Evolutionary conservation across 2,888 invertebrate species (phyloP).

Genomic region (Glyphotaelius pellucidus): DNA sequence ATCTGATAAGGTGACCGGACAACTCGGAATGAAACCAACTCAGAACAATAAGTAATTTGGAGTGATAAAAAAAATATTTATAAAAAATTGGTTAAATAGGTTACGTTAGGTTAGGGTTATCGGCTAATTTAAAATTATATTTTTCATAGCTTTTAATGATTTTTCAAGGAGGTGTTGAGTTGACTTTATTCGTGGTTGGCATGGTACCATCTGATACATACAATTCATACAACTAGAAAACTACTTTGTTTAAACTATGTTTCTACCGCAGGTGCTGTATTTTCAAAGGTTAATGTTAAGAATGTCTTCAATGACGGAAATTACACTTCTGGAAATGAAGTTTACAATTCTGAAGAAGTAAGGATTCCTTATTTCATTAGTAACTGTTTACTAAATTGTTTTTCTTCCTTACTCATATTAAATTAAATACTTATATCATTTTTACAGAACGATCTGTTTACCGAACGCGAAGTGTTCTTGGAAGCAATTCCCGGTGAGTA

Average conservation of each 20-base stretch:
- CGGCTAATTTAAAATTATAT: too few species aligned
- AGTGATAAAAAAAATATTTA: too few species aligned
- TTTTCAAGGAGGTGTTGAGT: too few species aligned
- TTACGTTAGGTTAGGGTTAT: too few species aligned
- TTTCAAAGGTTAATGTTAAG: background rate
- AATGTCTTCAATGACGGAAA: background rate
- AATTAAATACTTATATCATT: background rate
- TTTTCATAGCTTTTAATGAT: too few species aligned
- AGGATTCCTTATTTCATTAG: background rate
- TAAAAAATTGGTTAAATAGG: too few species aligned
- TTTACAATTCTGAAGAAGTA: background rate
- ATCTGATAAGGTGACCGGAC: too few species aligned
- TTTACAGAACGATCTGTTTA: background rate
- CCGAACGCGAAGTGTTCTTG: background rate
- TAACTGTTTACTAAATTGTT: background rate
- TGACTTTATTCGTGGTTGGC: too few species aligned
- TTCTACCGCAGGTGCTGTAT: background rate
- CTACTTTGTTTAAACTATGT: background rate
- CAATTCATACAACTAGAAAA: background rate
- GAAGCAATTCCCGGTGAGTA: background rate
- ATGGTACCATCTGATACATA: background rate
- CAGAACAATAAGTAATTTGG: too few species aligned
- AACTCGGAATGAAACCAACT: too few species aligned
- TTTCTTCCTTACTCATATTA: background rate
- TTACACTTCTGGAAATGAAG: background rate